Percentiles rank a stretch among this genome's conserved stretches.
Evolutionary conservation across 2,797 vertebrate species (phyloP).

Genomic region (Cyclura pinguis): DNA sequence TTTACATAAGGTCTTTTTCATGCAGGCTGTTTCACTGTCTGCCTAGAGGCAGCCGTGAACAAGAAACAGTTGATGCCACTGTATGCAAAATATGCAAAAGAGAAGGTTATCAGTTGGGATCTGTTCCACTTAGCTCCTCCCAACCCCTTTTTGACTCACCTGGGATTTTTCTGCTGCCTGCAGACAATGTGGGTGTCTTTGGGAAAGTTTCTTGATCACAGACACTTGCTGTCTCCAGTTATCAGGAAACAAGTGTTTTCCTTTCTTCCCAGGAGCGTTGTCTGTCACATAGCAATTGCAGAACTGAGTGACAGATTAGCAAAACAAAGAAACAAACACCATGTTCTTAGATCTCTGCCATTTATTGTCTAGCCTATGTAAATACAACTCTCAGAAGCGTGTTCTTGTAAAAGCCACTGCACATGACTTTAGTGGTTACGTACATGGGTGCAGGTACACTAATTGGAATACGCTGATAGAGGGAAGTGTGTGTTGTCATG

Average conservation of each 20-base stretch:
- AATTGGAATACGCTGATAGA: neutral
- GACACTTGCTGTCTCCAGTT: conserved; percentile 4
- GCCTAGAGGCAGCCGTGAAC: neutral
- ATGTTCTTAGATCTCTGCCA: neutral
- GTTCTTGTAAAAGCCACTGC: neutral
- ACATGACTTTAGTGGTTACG: neutral
- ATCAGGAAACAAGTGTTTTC: neutral
- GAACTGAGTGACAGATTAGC: neutral
- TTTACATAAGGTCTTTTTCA: neutral
- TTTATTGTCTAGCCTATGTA: neutral
- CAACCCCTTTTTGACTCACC: conserved; percentile 9
- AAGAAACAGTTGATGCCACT: neutral
- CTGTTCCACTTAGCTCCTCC: neutral
- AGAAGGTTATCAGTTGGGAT: neutral
- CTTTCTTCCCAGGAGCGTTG: neutral
- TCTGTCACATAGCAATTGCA: neutral
- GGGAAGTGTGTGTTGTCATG: neutral
- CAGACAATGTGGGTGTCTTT: neutral
- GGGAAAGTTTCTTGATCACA: neutral
- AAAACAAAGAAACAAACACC: neutral
- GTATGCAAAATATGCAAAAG: conserved; percentile 26
- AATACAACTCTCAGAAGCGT: neutral
- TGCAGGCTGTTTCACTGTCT: neutral
- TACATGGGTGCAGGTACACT: neutral
- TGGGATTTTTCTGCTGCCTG: conserved; percentile 13